phyloP scores from a whole-genome alignment of 2,888 invertebrate species.

The Chrysomela aeneicollis region DNA sequence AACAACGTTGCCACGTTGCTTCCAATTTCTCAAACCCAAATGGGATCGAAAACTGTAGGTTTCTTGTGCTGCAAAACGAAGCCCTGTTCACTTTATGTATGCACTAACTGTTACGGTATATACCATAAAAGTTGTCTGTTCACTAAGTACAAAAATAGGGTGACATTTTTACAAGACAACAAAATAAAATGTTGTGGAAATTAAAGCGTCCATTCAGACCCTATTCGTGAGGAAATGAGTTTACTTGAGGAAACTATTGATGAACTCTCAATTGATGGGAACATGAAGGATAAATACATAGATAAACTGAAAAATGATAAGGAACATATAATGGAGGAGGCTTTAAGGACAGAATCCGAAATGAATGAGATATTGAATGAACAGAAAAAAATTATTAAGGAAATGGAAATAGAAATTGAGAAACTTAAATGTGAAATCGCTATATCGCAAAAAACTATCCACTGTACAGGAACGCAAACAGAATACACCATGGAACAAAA shows the following conservation, averaged over 20 bases:
- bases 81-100: constrained; percentile 14
- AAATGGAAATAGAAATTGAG: constrained; percentile 18
- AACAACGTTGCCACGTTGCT: neutral
- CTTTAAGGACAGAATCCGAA: constrained; percentile 11
- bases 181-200: constrained; percentile 18
- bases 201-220: constrained; percentile 6
- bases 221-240: constrained; percentile 11
- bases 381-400: constrained; percentile 6
- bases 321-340: constrained; percentile 17
- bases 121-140: constrained; percentile 18
- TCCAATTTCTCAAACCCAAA: neutral
- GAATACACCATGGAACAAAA: constrained; percentile 4
- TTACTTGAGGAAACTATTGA: constrained; percentile 19
- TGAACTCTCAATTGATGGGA: constrained; percentile 15
- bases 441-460: neutral
- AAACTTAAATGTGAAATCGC: too few species aligned
- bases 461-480: constrained; percentile 10
- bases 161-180: constrained; percentile 11
- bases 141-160: constrained; percentile 4
- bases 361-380: constrained; percentile 12
- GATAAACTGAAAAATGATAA: constrained; percentile 9
- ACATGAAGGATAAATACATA: constrained; percentile 9
- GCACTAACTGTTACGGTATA: constrained; percentile 14
- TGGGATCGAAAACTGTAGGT: constrained; percentile 2
- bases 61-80: constrained; percentile 13